Base-by-base conservation (phyloP, 64 coral and sea anemone species). In the Montipora foliosa region DNA sequence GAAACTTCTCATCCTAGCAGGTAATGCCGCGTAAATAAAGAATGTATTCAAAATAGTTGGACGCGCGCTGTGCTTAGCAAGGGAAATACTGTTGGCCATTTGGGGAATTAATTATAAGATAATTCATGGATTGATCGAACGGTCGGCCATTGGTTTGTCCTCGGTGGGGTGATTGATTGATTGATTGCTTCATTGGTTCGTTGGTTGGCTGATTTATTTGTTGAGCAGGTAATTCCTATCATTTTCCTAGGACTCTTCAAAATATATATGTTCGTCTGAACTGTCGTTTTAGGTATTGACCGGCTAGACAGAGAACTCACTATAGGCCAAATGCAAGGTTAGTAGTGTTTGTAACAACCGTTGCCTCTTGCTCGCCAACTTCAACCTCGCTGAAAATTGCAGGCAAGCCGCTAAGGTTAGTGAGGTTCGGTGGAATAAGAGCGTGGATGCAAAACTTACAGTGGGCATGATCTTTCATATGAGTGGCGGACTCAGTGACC, bases 291-390 rank as follows among this genome's bases (percentile, higher is more conserved):
- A 99, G 98, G 98, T 24, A 69, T 96, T 74, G 98, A 99, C 88
- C 95, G 98, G 51, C 74, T 99, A 12, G 98, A 99, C 21, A 99
- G 77, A 99, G 98, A 99, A 24, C 89, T 99, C 3, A 96, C 95
- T 5, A 91, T 99, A 51, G 98, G 95, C 60, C 98, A 99, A 75
- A 99, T 99, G 92, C 98, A 99, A 94, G 98, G 98, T 96, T 64
- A 16, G 61, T 64, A 16, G 4, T 11, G 6, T 15, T 64, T 0
- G 8, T 64, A 14, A 14, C 9, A 64, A 64, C 3, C 0, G 14
- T 15, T 64, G 0, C 76, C 60, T 4, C 10, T 19, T 57, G 53
- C 11, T 11, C 0, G 53, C 11, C 53, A 37, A 37, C 37, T 37
- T 0, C 0, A 29, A 29, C 29, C 29, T 29, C 29, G 29, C 29